Percentiles rank a stretch among this genome's conserved stretches.
phyloP scores from a whole-genome alignment of 2,888 invertebrate genomes.

The Dryococelus australis region DNA sequence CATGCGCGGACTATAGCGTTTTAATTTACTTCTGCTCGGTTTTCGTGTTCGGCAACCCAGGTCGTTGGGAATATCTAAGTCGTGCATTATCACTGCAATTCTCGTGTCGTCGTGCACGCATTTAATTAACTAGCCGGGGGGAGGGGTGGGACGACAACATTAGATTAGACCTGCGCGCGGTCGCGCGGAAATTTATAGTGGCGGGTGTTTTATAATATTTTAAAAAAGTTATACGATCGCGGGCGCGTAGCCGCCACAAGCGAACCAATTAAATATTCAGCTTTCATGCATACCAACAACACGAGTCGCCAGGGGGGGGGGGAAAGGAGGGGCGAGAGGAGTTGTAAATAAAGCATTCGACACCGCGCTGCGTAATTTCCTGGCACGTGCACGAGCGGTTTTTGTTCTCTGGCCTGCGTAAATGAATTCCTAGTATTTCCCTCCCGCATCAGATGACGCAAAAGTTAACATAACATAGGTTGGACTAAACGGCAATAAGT shows the following conservation, averaged over 20 bases:
- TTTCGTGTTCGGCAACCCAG: no score
- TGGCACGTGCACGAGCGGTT: neutral
- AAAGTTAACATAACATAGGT: conserved; percentile 5
- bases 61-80: no score
- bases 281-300: neutral
- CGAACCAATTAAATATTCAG: conserved; percentile 16
- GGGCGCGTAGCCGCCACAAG: neutral
- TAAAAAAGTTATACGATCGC: neutral
- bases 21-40: no score
- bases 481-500: neutral
- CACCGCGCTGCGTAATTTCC: conserved; percentile 4
- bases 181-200: neutral
- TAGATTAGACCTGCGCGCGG: neutral
- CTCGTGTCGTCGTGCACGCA: neutral
- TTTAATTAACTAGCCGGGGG: neutral
- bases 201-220: neutral
- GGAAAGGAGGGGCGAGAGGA: neutral
- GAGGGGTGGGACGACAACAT: neutral
- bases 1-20: no score
- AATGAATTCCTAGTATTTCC: neutral
- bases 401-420: neutral
- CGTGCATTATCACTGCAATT: neutral
- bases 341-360: conserved; percentile 16
- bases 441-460: neutral
- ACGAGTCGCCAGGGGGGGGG: neutral